A percentile compares a stretch with the other conserved stretches of the same genome.
phyloP scores from a whole-genome alignment of 2,888 invertebrate species.

The Macrophya alboannulata region DNA sequence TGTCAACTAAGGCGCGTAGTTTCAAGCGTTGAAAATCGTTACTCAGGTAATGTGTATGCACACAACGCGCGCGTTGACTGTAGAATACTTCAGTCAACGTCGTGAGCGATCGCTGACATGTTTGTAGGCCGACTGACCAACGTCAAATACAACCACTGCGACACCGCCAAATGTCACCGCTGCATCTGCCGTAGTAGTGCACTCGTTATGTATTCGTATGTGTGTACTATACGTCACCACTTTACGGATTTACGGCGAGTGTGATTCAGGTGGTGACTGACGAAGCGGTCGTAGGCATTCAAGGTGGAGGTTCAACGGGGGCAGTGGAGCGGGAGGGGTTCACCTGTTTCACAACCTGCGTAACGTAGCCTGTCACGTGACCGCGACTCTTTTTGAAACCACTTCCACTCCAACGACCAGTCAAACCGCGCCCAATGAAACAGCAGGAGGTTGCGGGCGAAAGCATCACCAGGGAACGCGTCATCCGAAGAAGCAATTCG shows the following conservation, averaged over 20 bases:
- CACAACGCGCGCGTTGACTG: neutral
- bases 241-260: neutral
- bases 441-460: slow-evolving; percentile 68
- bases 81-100: neutral
- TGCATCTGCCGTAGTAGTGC: neutral
- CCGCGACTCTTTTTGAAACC: slow-evolving; percentile 68
- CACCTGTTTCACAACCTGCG: slow-evolving; percentile 79
- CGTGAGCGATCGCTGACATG: neutral
- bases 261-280: slow-evolving; percentile 31
- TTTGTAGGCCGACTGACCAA: neutral
- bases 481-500: slow-evolving; percentile 31
- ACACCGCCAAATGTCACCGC: neutral
- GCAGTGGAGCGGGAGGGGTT: slow-evolving; percentile 52
- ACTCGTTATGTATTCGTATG: neutral
- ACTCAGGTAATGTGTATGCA: slow-evolving; percentile 1
- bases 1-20: slow-evolving; percentile 3
- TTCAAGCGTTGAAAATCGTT: neutral
- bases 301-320: neutral
- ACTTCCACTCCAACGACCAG: slow-evolving; percentile 64
- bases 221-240: neutral
- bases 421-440: slow-evolving; percentile 77
- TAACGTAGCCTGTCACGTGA: slow-evolving; percentile 78
- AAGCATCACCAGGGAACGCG: slow-evolving; percentile 53
- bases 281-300: slow-evolving; percentile 4
- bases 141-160: neutral